phyloP scores from a whole-genome alignment of 2,113 vertebrate genomes.

The Rafetus swinhoei region DNA sequence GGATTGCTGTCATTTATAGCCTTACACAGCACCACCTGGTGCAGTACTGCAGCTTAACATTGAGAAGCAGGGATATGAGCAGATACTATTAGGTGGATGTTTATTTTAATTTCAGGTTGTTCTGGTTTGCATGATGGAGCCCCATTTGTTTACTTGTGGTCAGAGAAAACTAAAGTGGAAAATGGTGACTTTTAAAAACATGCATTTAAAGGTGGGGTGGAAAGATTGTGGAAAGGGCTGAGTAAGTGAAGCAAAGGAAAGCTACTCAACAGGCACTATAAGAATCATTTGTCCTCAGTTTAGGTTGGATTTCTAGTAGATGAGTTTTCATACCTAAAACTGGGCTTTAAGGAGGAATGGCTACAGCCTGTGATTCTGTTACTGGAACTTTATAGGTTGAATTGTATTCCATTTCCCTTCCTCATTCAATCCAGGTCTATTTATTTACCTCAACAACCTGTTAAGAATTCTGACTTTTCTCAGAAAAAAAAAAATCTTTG shows the following conservation, averaged over 20 bases:
- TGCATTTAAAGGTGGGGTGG: slow-evolving; percentile 13
- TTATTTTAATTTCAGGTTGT: neutral
- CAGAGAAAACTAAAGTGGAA: slow-evolving; percentile 1
- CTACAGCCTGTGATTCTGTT: neutral
- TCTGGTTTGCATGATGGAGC: neutral
- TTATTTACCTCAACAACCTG: neutral
- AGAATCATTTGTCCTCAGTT: neutral
- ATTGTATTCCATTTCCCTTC: neutral
- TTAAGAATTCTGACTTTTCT: neutral
- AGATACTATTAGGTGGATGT: neutral
- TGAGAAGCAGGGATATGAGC: neutral
- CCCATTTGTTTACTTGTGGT: neutral
- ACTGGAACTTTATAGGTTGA: neutral
- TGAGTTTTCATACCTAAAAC: neutral
- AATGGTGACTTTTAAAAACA: neutral
- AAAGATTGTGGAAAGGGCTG: neutral
- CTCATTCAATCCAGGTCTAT: neutral
- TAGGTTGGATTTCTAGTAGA: neutral
- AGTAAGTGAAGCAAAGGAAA: neutral
- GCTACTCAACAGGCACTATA: neutral
- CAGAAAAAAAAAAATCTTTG: neutral
- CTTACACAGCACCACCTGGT: neutral
- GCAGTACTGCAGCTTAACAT: neutral
- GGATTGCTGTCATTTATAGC: neutral
- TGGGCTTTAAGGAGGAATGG: neutral